Evolutionary conservation across 1,140 invertebrate species (phyloP), one percentile per base, ranked within the genome.

Genomic region (Nasonia giraulti): DNA sequence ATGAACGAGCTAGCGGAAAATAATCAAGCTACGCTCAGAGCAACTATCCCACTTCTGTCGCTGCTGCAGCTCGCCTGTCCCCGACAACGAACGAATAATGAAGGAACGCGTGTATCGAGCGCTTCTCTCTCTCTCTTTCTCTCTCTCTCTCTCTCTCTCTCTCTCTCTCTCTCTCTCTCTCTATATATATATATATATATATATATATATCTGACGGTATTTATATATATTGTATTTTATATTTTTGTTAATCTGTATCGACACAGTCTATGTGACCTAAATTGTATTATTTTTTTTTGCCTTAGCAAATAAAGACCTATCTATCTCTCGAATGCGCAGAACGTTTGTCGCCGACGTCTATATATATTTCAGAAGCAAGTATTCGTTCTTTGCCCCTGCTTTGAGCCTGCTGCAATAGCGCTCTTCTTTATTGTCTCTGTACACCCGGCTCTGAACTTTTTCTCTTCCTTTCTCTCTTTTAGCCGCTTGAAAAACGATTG

Each of bases 1-100:
- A 92, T 92, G 92, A 93, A 93, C 91, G 91, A 92, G 91, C 92
- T 91, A 92, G 91, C 91, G 91, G 92, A 93, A 92, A 93, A 92
- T 92, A 93, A 93, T 93, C 92, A 93, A 92, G 92, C 92, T 89
- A 87, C 91, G 92, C 92, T 92, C 86, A 89, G 81, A 92, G 92
- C 92, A 89, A 92, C 91, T 91, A 91, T 92, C 90, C 88, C 55
- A 55, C 23, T 55, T 78, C 44, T 78, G 11, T 23, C 11, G 17
- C 47, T 31, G 76, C 47, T n/a, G 14, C 87, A 88, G 87, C 87
- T 87, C 85, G 86, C 87, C 87, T 88, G 87, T 89, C 87, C 86
- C 81, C 87, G 37, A 23, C 79, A 80, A 40, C 71, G 71, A 75
- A 79, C 68, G 47, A 79, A 69, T 31, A 73, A 73, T 40, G 40